A percentile compares a stretch with the other conserved stretches of the same genome.
Conservation (phyloP, 2,797 vertebrate genomes). For the Ctenosaura bakeri region DNA sequence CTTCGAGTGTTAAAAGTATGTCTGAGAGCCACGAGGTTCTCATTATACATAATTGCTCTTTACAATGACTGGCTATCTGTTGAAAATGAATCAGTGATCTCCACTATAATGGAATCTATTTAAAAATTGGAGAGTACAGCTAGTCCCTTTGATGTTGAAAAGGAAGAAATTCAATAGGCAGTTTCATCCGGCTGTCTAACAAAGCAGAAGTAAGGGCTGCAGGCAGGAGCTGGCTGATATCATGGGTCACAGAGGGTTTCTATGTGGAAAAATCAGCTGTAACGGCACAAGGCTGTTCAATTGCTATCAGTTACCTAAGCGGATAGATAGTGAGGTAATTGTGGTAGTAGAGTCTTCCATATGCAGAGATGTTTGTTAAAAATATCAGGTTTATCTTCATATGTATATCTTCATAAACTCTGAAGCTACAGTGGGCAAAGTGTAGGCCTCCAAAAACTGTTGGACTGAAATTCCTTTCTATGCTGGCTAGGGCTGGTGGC, state of each 20-base stretch:
- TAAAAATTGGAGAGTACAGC: conserved; percentile 77
- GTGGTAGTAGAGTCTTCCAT: conserved; percentile 66
- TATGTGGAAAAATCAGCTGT: conserved; percentile 65
- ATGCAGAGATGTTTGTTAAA: conserved; percentile 67
- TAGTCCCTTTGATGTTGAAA: conserved; percentile 75
- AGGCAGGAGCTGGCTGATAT: conserved; percentile 70
- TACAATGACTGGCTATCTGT: conserved; percentile 72
- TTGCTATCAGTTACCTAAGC: conserved; percentile 70
- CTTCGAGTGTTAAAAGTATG: conserved; percentile 72
- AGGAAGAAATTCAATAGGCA: conserved; percentile 78
- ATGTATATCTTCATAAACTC: neutral
- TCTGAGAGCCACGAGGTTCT: conserved; percentile 72
- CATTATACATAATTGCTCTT: conserved; percentile 79
- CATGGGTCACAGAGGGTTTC: conserved; percentile 73
- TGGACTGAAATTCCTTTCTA: too few species aligned
- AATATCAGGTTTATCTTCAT: conserved; percentile 4
- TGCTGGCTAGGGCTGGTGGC: neutral
- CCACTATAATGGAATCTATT: conserved; percentile 78
- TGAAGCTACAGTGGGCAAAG: too few species aligned
- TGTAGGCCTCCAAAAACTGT: too few species aligned
- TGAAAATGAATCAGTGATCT: conserved; percentile 75
- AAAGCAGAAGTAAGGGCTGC: conserved; percentile 68
- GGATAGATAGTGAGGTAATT: conserved; percentile 59
- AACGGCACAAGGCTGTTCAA: conserved; percentile 67
- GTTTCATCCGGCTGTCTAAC: conserved; percentile 74